Conservation (phyloP, 2,797 vertebrate genomes). For the Megalops cyprinoides region DNA sequence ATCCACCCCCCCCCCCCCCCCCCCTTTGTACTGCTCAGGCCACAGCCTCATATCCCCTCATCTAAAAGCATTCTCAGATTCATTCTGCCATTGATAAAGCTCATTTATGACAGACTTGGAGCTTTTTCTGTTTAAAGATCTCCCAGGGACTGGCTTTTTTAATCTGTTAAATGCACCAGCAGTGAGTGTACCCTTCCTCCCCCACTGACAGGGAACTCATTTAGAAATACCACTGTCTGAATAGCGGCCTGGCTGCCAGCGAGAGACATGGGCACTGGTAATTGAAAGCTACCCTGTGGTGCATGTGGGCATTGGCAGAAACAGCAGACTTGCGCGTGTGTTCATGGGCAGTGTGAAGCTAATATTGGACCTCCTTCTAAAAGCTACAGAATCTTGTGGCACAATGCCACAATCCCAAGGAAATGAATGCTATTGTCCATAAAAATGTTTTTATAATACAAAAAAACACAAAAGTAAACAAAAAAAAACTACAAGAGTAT, state of each 20-base stretch:
- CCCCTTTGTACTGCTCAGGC: neutral
- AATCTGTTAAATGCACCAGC: neutral
- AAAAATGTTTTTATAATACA: too few species aligned
- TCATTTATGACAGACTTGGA: neutral
- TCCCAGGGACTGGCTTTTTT: neutral
- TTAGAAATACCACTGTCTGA: too few species aligned
- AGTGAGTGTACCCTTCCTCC: too few species aligned
- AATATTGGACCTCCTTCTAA: too few species aligned
- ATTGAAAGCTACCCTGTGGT: neutral
- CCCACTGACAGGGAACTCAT: too few species aligned
- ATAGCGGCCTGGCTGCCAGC: too few species aligned
- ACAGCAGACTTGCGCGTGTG: neutral
- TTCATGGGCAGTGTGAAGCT: neutral
- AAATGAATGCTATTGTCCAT: too few species aligned
- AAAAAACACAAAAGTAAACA: too few species aligned
- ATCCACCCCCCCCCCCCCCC: neutral
- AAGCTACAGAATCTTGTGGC: too few species aligned
- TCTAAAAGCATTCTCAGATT: neutral
- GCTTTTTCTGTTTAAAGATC: neutral
- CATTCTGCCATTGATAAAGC: neutral
- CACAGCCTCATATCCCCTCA: neutral
- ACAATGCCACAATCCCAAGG: too few species aligned
- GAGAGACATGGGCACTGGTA: neutral
- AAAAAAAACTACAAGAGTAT: too few species aligned
- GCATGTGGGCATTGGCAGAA: neutral